A percentile compares a stretch with the other conserved stretches of the same genome.
phyloP scores from a whole-genome alignment of 2,797 vertebrate species.

The Garrulus glandarius region DNA sequence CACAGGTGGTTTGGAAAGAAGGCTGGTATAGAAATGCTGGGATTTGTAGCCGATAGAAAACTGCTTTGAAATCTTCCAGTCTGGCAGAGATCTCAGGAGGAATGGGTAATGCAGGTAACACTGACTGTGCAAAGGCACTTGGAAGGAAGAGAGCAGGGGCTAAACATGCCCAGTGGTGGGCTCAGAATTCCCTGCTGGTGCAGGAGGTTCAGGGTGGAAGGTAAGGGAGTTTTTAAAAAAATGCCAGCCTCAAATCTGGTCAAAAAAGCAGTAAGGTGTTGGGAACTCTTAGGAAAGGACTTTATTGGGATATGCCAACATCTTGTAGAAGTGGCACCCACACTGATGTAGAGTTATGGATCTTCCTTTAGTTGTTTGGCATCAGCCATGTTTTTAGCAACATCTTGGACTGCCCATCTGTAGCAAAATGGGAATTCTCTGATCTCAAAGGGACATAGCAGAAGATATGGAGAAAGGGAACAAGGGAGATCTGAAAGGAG shows the following conservation, averaged over 20 bases:
- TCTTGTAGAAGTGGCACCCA: not conserved
- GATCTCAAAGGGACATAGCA: not conserved
- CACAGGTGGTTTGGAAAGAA: not conserved
- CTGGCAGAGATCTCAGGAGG: not conserved
- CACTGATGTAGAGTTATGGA: not conserved
- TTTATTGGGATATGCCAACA: not conserved
- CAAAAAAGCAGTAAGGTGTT: not conserved
- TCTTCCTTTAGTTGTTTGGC: not conserved
- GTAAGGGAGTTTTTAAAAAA: not conserved
- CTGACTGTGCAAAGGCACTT: fast-evolving
- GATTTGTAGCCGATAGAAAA: not conserved
- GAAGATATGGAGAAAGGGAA: not conserved
- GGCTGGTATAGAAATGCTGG: not conserved
- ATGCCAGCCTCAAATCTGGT: not conserved
- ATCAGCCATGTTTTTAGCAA: not conserved
- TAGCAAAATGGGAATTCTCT: not conserved
- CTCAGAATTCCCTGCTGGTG: not conserved
- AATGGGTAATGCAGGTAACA: not conserved
- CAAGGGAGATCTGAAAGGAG: not conserved
- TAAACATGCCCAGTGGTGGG: not conserved
- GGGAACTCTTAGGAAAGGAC: not conserved
- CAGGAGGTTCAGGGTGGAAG: not conserved
- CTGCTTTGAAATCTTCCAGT: not conserved
- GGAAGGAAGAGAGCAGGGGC: not conserved
- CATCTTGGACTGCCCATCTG: not conserved